phyloP scores from a whole-genome alignment of 2,797 vertebrate species.

The Holocentrus rufus region DNA sequence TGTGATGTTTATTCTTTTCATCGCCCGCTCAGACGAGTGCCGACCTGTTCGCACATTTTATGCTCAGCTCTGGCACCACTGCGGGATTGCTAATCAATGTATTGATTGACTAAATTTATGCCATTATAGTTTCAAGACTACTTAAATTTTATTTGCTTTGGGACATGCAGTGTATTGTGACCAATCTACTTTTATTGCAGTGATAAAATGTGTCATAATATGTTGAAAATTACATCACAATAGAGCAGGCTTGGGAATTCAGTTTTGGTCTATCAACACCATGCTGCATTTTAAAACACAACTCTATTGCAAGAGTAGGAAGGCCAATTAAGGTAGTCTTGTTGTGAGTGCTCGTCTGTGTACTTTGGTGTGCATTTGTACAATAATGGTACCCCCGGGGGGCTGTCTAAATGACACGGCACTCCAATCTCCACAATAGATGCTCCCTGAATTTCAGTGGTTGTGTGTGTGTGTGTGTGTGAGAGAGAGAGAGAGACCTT shows the following conservation, averaged over 20 bases:
- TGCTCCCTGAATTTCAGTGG: conserved; percentile 63
- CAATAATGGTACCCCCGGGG: conserved; percentile 69
- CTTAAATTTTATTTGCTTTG: conserved; percentile 70
- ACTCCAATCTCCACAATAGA: conserved; percentile 67
- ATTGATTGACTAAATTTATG: conserved; percentile 77
- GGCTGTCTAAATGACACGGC: conserved; percentile 72
- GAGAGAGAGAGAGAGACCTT: not conserved
- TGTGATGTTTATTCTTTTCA: conserved; percentile 17
- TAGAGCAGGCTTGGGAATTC: conserved; percentile 59
- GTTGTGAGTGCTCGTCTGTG: conserved; percentile 37
- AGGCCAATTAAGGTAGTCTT: conserved; percentile 73
- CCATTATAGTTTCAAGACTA: conserved; percentile 64
- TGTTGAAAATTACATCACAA: conserved; percentile 69
- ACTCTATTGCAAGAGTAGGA: conserved; percentile 59
- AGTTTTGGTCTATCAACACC: conserved; percentile 62
- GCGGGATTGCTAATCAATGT: conserved; percentile 74
- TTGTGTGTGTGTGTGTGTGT: conserved; percentile 22
- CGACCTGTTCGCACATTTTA: conserved; percentile 58
- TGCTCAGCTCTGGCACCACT: conserved; percentile 58
- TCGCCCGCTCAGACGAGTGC: conserved; percentile 34
- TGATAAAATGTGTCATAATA: conserved; percentile 71
- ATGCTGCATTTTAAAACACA: conserved; percentile 64
- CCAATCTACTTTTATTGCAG: conserved; percentile 70
- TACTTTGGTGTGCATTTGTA: conserved; percentile 73
- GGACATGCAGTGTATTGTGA: conserved; percentile 62